Evolutionary conservation across 2,888 invertebrate genomes (phyloP), one percentile per base, ranked within the genome.

Genomic region (Homarus gammarus): DNA sequence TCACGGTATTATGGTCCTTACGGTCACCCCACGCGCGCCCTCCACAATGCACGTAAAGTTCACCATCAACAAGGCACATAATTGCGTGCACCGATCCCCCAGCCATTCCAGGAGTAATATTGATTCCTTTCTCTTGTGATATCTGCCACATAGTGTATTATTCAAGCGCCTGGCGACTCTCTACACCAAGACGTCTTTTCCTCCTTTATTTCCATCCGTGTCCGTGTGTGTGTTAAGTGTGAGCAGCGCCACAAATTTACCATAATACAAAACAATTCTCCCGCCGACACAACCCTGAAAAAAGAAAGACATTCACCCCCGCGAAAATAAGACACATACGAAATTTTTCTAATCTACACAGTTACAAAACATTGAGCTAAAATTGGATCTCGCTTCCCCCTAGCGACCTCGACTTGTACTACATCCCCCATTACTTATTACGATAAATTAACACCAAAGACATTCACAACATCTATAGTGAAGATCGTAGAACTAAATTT

Each of bases 81-180:
- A 90, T 90, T 90, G 90, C 85, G 86, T 82, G 90, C 90, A 77
- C 77, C 88, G 83, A 87, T 82, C 81, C 70, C 81, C 70, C 68
- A 88, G 85, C 90, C 90, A 90, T 90, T 90, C 90, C 90, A 82
- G 49, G 81, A 90, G 90, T 90, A 90, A 81, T 90, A 90, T 90
- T 90, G 90, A 90, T 90, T 90, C 86, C 85, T 90, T 90, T 90
- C 82, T 88, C 88, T 88, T 78, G 81, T 90, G 85, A 90, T 90
- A 90, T 90, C 90, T 90, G 90, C 90, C 85, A 82, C 89, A 85
- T 90, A 73, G 81, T 90, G 86, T 85, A 90, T 90, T 85, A 90
- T 90, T 90, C 90, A 90, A 86, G 75, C 68, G 61, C 38, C 38
- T 38, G 84, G 72, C 83, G 84, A 78, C 89, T 75, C 75, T n/a